Evolutionary conservation across 2,797 vertebrate species (phyloP).

Genomic region (Scyliorhinus canicula): DNA sequence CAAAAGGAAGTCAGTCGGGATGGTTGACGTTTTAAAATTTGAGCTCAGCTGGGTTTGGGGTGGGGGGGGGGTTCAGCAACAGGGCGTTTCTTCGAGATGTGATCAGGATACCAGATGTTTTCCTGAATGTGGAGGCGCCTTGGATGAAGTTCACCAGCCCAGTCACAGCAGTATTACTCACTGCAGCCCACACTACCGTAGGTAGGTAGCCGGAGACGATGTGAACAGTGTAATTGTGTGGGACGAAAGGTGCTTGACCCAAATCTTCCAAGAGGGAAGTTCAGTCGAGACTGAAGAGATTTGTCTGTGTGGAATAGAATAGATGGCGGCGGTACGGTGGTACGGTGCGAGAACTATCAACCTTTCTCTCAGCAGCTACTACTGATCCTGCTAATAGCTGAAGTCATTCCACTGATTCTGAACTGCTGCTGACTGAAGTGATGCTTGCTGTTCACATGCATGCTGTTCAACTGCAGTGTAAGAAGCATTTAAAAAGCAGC

Average conservation of each 20-base stretch:
- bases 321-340: no score
- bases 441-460: no score
- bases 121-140: neutral
- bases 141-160: slow-evolving; percentile 24
- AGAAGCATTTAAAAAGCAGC: neutral
- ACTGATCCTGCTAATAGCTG: neutral
- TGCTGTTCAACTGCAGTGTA: neutral
- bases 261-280: neutral
- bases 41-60: neutral
- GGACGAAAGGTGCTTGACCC: slow-evolving; percentile 31
- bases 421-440: neutral
- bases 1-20: no score
- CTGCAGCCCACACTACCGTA: slow-evolving; percentile 12
- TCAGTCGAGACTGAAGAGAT: neutral
- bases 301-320: neutral
- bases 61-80: neutral
- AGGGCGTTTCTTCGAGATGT: neutral
- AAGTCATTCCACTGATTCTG: neutral
- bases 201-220: neutral
- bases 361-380: neutral
- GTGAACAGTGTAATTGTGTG: neutral
- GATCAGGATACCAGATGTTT: neutral
- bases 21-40: neutral
- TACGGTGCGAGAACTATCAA: neutral
- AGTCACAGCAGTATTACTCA: slow-evolving; percentile 9